phyloP scores from a whole-genome alignment of 1,140 invertebrate species.

The Ptiloglossa arizonensis region DNA sequence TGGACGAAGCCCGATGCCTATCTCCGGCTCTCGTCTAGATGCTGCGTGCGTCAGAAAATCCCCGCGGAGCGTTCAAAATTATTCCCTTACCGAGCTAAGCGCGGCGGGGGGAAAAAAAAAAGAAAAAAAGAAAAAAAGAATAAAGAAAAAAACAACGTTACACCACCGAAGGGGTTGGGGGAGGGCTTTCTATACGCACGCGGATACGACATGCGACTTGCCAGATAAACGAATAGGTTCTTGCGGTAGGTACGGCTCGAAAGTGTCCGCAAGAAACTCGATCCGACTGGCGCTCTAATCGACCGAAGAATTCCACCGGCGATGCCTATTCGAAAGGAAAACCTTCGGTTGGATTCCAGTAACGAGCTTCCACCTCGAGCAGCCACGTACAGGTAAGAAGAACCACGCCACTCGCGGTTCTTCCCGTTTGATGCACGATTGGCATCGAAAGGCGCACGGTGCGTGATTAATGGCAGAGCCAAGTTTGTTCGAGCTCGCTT shows the following conservation, averaged over 20 bases:
- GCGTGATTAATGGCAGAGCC: slow-evolving; percentile 27
- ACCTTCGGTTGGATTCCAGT: slow-evolving; percentile 50
- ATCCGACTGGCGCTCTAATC: slow-evolving; percentile 64
- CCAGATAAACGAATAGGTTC: slow-evolving; percentile 64
- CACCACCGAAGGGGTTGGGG: not conserved
- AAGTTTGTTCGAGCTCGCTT: slow-evolving; percentile 10
- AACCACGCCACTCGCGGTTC: slow-evolving; percentile 5
- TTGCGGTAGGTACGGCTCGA: slow-evolving; percentile 67
- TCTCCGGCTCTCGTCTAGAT: not conserved
- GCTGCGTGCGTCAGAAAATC: not conserved
- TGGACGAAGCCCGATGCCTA: slow-evolving; percentile 18
- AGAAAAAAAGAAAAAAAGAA: no score
- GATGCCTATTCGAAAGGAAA: slow-evolving; percentile 64
- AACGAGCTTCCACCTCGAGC: slow-evolving; percentile 44
- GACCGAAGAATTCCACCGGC: slow-evolving; percentile 56
- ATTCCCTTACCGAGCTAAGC: slow-evolving; percentile 16
- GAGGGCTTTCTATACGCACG: slow-evolving; percentile 13
- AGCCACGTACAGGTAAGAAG: slow-evolving; percentile 1
- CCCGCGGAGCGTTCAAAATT: not conserved
- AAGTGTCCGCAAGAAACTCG: slow-evolving; percentile 66
- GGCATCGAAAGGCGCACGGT: slow-evolving; percentile 14
- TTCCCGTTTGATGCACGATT: slow-evolving; percentile 31
- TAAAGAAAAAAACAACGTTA: no score
- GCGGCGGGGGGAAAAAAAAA: not conserved
- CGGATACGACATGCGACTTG: slow-evolving; percentile 43